Conservation (phyloP, 2,888 invertebrate species). For the Hyles lineata region DNA sequence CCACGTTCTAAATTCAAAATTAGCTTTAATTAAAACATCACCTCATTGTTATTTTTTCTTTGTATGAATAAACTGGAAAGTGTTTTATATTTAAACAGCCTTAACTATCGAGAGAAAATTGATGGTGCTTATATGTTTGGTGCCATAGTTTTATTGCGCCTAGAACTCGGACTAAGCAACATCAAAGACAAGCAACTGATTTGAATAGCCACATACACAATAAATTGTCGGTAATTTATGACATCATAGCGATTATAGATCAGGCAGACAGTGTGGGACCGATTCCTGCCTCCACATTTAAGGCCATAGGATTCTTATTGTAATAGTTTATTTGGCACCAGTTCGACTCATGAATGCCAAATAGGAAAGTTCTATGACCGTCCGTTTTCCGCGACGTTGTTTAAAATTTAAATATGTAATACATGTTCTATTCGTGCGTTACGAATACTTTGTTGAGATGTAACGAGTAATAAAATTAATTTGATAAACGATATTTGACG, state of each 20-base stretch:
- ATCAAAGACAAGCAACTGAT: constrained; percentile 32
- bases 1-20: constrained; percentile 61
- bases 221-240: constrained; percentile 56
- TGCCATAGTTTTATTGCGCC: constrained; percentile 21
- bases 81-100: constrained; percentile 6
- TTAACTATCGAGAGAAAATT: constrained; percentile 8
- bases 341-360: constrained; percentile 75
- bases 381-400: constrained; percentile 44
- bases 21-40: constrained; percentile 57
- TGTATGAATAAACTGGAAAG: constrained; percentile 15
- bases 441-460: constrained; percentile 47
- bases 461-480: constrained; percentile 50
- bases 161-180: constrained; percentile 14
- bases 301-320: constrained; percentile 74
- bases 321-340: constrained; percentile 80
- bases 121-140: not conserved
- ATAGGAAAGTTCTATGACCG: constrained; percentile 79
- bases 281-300: constrained; percentile 58
- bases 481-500: constrained; percentile 41
- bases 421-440: constrained; percentile 46
- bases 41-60: constrained; percentile 38
- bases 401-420: constrained; percentile 55
- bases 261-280: constrained; percentile 79
- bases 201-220: constrained; percentile 38
- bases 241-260: constrained; percentile 65